phyloP scores from a whole-genome alignment of 2,888 invertebrate species.

The Phyllotreta striolata region DNA sequence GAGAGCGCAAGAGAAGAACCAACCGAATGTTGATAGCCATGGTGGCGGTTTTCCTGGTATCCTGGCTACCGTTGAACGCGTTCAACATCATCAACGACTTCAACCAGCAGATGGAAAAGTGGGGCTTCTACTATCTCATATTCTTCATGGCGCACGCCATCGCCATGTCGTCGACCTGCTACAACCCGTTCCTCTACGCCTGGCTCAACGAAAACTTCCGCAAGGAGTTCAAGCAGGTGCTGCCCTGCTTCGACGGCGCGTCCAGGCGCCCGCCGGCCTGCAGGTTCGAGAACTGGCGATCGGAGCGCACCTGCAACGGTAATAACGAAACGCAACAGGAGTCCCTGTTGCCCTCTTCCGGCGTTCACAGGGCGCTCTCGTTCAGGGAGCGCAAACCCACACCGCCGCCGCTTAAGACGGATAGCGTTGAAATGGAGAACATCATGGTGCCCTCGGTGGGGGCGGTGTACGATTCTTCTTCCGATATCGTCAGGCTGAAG shows the following conservation, averaged over 20 bases:
- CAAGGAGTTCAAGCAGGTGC: constrained; percentile 84
- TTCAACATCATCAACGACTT: constrained; percentile 89
- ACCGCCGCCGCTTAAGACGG: constrained; percentile 61
- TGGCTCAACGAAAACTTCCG: constrained; percentile 96
- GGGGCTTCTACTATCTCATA: constrained; percentile 85
- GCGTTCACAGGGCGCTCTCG: constrained; percentile 67
- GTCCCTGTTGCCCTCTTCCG: constrained; percentile 57
- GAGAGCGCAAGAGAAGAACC: constrained; percentile 88
- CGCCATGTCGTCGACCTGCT: constrained; percentile 94
- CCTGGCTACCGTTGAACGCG: constrained; percentile 92
- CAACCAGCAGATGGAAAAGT: constrained; percentile 72
- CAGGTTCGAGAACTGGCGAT: constrained; percentile 66
- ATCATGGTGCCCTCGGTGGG: constrained; percentile 48
- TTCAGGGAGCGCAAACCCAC: constrained; percentile 58
- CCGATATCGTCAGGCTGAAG: constrained; percentile 60
- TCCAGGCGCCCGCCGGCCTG: constrained; percentile 54
- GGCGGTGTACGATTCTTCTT: constrained; percentile 57
- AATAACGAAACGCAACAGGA: constrained; percentile 45
- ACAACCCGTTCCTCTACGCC: constrained; percentile 93
- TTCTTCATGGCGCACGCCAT: constrained; percentile 86
- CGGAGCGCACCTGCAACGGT: constrained; percentile 78
- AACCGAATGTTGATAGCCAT: constrained; percentile 98
- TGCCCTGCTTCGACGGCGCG: constrained; percentile 67
- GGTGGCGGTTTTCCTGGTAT: constrained; percentile 96
- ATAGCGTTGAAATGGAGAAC: constrained; percentile 66